phyloP scores from a whole-genome alignment of 2,888 invertebrate species.

The Halictus quadricinctus region DNA sequence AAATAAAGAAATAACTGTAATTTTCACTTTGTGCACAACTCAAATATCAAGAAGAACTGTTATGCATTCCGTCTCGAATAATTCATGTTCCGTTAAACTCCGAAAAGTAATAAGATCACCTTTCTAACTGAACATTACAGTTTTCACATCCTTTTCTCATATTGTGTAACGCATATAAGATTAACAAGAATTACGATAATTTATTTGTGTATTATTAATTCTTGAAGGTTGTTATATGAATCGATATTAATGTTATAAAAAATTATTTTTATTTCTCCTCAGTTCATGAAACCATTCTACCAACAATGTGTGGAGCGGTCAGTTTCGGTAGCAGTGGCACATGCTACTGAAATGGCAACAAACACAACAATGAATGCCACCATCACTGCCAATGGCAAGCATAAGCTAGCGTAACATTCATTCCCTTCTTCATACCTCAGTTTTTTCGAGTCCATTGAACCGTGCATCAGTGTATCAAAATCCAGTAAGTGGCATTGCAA shows the following conservation, averaged over 20 bases:
- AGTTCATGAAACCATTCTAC: slow-evolving; percentile 93
- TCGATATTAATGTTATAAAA: slow-evolving; percentile 22
- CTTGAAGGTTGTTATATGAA: slow-evolving; percentile 8
- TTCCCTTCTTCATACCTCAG: slow-evolving; percentile 61
- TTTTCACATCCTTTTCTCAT: slow-evolving; percentile 13
- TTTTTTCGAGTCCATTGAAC: slow-evolving; percentile 55
- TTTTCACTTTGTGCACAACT: slow-evolving; percentile 9
- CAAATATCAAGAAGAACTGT: neutral
- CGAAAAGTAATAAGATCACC: slow-evolving; percentile 2
- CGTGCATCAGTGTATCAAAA: slow-evolving; percentile 60
- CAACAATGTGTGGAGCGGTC: slow-evolving; percentile 92
- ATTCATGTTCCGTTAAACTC: slow-evolving; percentile 4
- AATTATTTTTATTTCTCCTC: slow-evolving; percentile 74
- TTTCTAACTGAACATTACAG: slow-evolving; percentile 13
- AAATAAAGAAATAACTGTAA: slow-evolving; percentile 35
- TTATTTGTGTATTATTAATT: slow-evolving; percentile 20
- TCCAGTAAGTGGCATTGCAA: slow-evolving; percentile 68
- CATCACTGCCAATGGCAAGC: slow-evolving; percentile 84
- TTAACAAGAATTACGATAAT: slow-evolving; percentile 13
- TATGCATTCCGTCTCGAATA: slow-evolving; percentile 2
- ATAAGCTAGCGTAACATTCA: slow-evolving; percentile 85
- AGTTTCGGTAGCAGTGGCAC: slow-evolving; percentile 91
- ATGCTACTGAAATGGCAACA: slow-evolving; percentile 88
- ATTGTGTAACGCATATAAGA: slow-evolving; percentile 3
- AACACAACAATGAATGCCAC: slow-evolving; percentile 83